These are phyloP conservation scores for Halcyon chelicuti DNA, from an alignment of 2,797 vertebrate species.

Conservation along the genomic window DNA sequence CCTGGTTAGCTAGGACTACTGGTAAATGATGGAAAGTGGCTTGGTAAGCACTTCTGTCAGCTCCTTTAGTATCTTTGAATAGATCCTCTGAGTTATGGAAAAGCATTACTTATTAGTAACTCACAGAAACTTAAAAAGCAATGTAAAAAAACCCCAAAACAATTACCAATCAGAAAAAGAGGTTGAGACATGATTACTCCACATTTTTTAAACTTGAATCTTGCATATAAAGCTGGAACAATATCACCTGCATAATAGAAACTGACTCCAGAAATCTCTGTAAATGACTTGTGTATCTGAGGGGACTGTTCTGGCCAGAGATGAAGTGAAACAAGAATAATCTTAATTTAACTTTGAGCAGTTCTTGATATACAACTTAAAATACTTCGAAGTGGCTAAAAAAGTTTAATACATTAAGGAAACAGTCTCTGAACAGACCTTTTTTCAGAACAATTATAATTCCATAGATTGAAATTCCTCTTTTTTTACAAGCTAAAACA, in stretches of 20 bases:
- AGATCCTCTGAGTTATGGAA: background rate
- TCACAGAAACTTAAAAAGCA: background rate
- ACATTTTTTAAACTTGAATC: background rate
- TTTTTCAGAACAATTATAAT: constrained; percentile 53
- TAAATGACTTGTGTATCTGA: background rate
- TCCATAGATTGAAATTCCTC: constrained; percentile 46
- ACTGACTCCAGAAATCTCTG: background rate
- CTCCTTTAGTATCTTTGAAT: too few species aligned
- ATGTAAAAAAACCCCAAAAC: background rate
- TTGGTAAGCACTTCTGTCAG: too few species aligned
- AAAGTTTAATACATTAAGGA: constrained; percentile 25
- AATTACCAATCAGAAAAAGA: background rate
- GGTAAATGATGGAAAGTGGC: too few species aligned
- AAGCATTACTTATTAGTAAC: background rate
- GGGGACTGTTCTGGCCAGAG: background rate
- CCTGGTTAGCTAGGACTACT: too few species aligned
- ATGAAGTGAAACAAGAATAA: constrained; percentile 29
- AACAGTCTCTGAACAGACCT: background rate
- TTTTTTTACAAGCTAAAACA: constrained; percentile 57
- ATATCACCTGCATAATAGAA: background rate
- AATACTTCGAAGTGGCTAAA: constrained; percentile 30
- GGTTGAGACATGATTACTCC: background rate
- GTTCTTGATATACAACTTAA: constrained; percentile 10
- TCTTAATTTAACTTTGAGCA: constrained; percentile 14
- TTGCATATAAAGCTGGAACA: background rate